phyloP scores from a whole-genome alignment of 2,797 vertebrate genomes.

The Micrastur ruficollis region DNA sequence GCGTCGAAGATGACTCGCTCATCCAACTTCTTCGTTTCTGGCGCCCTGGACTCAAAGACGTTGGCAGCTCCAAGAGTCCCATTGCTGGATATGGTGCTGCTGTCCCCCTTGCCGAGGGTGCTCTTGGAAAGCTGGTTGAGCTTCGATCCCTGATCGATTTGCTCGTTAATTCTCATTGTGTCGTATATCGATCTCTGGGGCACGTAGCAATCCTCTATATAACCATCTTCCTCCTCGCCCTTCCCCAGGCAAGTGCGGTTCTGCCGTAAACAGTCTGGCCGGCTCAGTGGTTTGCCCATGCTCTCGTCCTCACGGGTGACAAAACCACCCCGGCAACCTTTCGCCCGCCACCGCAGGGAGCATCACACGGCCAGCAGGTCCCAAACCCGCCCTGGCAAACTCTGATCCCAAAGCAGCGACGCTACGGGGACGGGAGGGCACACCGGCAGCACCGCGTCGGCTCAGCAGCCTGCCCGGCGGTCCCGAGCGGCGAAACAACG shows the following conservation, averaged over 20 bases:
- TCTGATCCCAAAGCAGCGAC: background rate
- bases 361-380: constrained; percentile 45
- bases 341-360: background rate
- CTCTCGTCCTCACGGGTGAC: constrained; percentile 64
- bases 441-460: background rate
- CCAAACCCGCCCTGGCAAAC: constrained; percentile 12
- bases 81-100: constrained; percentile 92
- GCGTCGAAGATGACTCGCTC: constrained; percentile 97
- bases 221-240: constrained; percentile 94
- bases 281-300: constrained; percentile 98
- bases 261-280: constrained; percentile 96
- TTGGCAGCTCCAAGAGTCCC: constrained; percentile 86
- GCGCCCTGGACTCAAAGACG: constrained; percentile 82
- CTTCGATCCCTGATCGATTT: constrained; percentile 96
- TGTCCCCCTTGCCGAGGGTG: constrained; percentile 85
- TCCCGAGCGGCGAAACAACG: background rate
- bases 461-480: background rate
- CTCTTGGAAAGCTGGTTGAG: constrained; percentile 91
- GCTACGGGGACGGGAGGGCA: background rate
- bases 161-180: constrained; percentile 98
- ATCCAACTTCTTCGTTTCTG: constrained; percentile 86
- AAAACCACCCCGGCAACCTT: constrained; percentile 24
- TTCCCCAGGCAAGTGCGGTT: constrained; percentile 95
- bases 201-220: constrained; percentile 98
- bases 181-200: constrained; percentile 97